Percentiles rank a stretch among this genome's conserved stretches.
Evolutionary conservation across 2,888 invertebrate genomes (phyloP).

Genomic region (Cremastinae sp.): DNA sequence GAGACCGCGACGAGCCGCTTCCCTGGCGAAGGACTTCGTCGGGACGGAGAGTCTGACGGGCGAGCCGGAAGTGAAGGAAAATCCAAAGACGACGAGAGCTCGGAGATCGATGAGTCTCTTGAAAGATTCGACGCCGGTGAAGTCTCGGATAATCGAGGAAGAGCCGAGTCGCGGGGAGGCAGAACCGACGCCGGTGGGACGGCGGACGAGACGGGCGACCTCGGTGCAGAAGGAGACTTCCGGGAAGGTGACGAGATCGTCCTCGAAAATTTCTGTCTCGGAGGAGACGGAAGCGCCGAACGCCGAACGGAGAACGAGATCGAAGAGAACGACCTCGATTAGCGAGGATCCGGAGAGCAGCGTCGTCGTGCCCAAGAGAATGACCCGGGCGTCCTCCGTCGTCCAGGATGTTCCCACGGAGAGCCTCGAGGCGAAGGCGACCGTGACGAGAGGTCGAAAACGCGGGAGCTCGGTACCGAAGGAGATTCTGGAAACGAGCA

Average conservation of each 20-base stretch:
- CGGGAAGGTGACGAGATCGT: constrained; percentile 43
- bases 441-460: constrained; percentile 14
- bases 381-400: constrained; percentile 56
- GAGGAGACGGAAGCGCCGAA: constrained; percentile 44
- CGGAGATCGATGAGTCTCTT: constrained; percentile 62
- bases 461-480: constrained; percentile 72
- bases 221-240: constrained; percentile 71
- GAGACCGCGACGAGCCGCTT: constrained; percentile 64
- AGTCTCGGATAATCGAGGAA: constrained; percentile 34
- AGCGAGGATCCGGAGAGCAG: constrained; percentile 41
- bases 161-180: constrained; percentile 31
- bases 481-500: constrained; percentile 62
- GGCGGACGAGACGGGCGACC: constrained; percentile 68
- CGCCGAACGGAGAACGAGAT: constrained; percentile 45
- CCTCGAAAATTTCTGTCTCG: constrained; percentile 45
- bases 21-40: constrained; percentile 66
- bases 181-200: constrained; percentile 61
- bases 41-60: not conserved
- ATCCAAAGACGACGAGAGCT: constrained; percentile 24
- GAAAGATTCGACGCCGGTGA: constrained; percentile 59
- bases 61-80: constrained; percentile 21
- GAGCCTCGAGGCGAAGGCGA: not conserved
- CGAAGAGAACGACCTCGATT: constrained; percentile 44
- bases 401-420: constrained; percentile 54
- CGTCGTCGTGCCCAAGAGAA: constrained; percentile 44